Evolutionary conservation across 1,140 invertebrate genomes (phyloP).

Genomic region (Drosophila ficusphila): DNA sequence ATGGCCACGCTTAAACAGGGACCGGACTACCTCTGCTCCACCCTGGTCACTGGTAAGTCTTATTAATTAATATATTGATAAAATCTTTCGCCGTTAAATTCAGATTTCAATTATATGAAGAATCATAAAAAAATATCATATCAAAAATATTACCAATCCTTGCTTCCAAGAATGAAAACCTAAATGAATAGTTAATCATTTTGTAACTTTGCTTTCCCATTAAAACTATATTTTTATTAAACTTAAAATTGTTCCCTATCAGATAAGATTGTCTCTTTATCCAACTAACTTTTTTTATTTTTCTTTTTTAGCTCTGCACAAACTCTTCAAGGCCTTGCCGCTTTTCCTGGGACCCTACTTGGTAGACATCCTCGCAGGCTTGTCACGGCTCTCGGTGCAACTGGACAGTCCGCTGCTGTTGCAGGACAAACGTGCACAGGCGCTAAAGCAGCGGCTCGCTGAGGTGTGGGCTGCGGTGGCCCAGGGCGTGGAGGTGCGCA

Average conservation of each 20-base stretch:
- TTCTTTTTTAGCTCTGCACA: conserved; percentile 86
- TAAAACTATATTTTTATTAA: no score
- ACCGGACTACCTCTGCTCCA: conserved; percentile 85
- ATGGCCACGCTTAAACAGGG: conserved; percentile 84
- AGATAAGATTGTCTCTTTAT: not conserved
- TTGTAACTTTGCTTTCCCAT: no score
- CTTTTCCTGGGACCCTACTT: conserved; percentile 94
- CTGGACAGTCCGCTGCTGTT: conserved; percentile 41
- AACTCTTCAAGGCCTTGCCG: conserved; percentile 91
- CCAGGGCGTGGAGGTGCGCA: conserved; percentile 88
- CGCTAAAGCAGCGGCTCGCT: conserved; percentile 86
- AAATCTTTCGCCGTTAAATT: no score
- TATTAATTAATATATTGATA: no score
- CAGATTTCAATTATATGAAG: no score
- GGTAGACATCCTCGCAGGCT: conserved; percentile 88
- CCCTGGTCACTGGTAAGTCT: conserved; percentile 87
- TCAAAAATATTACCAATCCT: no score
- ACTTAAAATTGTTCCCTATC: no score
- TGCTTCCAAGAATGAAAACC: no score
- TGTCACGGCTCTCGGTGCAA: conserved; percentile 80
- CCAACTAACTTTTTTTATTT: not conserved
- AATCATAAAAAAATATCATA: no score
- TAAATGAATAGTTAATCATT: no score
- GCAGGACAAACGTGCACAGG: conserved; percentile 85
- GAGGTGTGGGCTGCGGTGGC: conserved; percentile 89